Base-by-base conservation (phyloP, 2,797 vertebrate genomes). In the Notolepis coatsorum region DNA sequence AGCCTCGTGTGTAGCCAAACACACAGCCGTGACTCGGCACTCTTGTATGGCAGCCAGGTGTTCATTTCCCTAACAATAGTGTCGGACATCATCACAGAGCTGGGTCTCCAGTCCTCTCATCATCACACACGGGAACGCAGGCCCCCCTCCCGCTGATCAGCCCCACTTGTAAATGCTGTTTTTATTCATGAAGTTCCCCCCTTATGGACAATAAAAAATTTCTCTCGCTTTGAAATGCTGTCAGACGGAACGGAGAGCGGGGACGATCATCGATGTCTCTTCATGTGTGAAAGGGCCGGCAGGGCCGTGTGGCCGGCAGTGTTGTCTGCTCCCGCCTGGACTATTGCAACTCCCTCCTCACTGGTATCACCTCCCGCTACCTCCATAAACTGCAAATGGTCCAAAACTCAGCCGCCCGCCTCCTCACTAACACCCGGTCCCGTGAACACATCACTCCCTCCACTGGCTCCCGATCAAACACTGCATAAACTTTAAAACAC, bases 61-160 rank as follows among this genome's bases (percentile, higher is more conserved):
- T 88, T 94, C 92, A 94, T 94, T 94, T 91, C 76, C 92, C 89
- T 93, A 88, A 94, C 90, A 94, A 94, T 92, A 72, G 90, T 61
- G 66, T 69, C 15, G 77, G 24, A 84, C 91, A 89, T 92, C 90
- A 93, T 79, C 59, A n/a, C n/a, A n/a, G 69, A 65, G 66, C 73
- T 24, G 50, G 20, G 50, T 80, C 77, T 49, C 68, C 52, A 73
- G n/a, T 85, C 79, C 89, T 87, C 86, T 90, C 87, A 86, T 86
- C n/a, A n/a, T n/a, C 84, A 60, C 76, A 76, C 86, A 91, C 88
- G 82, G 86, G 68, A 79, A 73, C 88, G 68, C 75, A 57, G 68
- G 79, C 64, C 79, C 73, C 51, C 70, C 77, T 79, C 77, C 68
- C 79, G 82, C 84, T 70, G 67, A 71, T 25, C 18, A 70, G 88